phyloP scores from a whole-genome alignment of 2,113 vertebrate species.

The Ginglymostoma cirratum region DNA sequence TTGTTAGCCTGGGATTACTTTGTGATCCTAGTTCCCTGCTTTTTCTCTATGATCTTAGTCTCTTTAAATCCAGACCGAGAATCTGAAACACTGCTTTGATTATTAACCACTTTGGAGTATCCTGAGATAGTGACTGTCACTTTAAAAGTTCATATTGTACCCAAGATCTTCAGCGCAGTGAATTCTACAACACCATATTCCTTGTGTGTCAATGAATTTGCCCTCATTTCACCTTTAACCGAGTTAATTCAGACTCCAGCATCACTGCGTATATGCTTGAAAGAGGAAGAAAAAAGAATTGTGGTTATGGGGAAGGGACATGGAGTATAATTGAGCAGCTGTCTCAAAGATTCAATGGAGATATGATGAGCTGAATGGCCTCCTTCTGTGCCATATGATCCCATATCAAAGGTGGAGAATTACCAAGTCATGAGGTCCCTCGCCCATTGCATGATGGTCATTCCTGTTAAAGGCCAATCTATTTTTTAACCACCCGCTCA shows the following conservation, averaged over 20 bases:
- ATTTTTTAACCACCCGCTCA: not conserved
- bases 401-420: not conserved
- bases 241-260: not conserved
- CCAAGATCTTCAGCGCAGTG: not conserved
- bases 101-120: not conserved
- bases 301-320: no score
- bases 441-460: not conserved
- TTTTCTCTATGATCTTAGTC: not conserved
- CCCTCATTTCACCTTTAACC: not conserved
- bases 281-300: not conserved
- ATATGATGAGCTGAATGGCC: no score
- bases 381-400: not conserved
- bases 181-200: not conserved
- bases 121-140: not conserved
- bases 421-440: not conserved
- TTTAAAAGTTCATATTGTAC: not conserved
- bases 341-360: not conserved
- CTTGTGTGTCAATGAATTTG: not conserved
- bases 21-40: not conserved
- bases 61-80: not conserved
- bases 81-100: not conserved
- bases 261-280: not conserved
- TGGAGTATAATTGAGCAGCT: not conserved
- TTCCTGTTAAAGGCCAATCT: not conserved
- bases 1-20: not conserved